A percentile compares a stretch with the other conserved stretches of the same genome.
Evolutionary conservation across 2,888 invertebrate species (phyloP).

Genomic region (Lomographa bimaculata): DNA sequence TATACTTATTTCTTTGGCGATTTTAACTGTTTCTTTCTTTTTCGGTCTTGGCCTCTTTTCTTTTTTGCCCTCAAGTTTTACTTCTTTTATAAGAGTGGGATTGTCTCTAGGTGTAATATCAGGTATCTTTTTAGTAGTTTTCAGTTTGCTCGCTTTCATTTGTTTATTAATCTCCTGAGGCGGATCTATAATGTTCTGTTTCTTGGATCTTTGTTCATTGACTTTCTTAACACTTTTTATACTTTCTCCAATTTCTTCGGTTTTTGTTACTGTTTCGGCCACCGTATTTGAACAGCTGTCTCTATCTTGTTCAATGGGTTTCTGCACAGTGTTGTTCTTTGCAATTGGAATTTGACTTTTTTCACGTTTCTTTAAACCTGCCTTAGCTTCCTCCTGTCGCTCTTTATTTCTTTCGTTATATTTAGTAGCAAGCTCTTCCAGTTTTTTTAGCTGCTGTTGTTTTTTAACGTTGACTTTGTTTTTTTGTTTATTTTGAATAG

Average conservation of each 20-base stretch:
- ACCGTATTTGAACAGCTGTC: not conserved
- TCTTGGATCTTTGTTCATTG: constrained; percentile 3
- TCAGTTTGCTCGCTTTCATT: constrained; percentile 26
- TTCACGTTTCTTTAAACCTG: constrained; percentile 32
- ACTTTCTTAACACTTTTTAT: constrained; percentile 1
- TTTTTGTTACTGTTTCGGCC: too few species aligned
- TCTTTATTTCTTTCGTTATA: constrained; percentile 57
- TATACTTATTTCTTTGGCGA: constrained; percentile 61
- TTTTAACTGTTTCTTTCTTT: constrained; percentile 33
- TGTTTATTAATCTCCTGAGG: constrained; percentile 18
- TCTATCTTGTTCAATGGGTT: constrained; percentile 12
- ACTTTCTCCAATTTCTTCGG: too few species aligned
- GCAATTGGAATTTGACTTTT: constrained; percentile 64
- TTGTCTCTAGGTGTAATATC: constrained; percentile 24
- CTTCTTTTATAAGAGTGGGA: constrained; percentile 18
- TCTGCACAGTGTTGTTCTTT: constrained; percentile 42
- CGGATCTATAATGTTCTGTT: constrained; percentile 16
- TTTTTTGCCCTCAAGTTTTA: constrained; percentile 28
- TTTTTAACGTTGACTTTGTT: constrained; percentile 55
- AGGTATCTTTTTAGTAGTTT: constrained; percentile 27
- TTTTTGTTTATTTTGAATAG: constrained; percentile 47
- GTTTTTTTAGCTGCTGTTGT: constrained; percentile 65
- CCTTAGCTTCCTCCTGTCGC: constrained; percentile 36
- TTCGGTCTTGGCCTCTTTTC: constrained; percentile 29
- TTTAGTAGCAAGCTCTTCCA: constrained; percentile 67